Conservation (phyloP, 2,797 vertebrate species). For the Danio jaintianensis region DNA sequence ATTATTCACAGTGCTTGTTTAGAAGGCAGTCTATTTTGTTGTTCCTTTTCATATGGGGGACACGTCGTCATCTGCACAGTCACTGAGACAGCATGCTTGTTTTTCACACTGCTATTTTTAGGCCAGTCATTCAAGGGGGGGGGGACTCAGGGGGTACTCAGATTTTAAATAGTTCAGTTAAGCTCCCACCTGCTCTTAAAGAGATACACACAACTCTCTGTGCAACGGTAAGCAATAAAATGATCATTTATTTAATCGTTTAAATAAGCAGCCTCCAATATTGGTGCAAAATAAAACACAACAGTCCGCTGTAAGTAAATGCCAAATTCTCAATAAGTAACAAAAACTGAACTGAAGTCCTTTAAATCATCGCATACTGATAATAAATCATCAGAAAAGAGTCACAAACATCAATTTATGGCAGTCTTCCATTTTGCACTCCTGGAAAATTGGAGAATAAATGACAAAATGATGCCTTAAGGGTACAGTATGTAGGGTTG, state of each 20-base stretch:
- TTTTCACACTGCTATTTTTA: conserved; percentile 79
- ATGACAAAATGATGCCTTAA: conserved; percentile 6
- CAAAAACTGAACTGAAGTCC: neutral
- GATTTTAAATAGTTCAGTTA: conserved; percentile 71
- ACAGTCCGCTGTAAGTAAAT: conserved; percentile 16
- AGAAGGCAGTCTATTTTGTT: conserved; percentile 51
- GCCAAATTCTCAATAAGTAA: conserved; percentile 3
- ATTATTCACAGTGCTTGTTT: conserved; percentile 67
- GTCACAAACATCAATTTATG: conserved; percentile 4
- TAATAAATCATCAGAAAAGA: neutral
- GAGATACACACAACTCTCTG: conserved; percentile 41
- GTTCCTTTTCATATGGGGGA: conserved; percentile 64
- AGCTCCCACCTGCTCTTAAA: conserved; percentile 77
- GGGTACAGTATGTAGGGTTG: no score
- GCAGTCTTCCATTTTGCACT: conserved; percentile 4
- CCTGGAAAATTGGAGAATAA: conserved; percentile 9
- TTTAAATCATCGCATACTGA: neutral
- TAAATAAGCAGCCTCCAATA: neutral
- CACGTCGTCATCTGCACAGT: conserved; percentile 69
- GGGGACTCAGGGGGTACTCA: conserved; percentile 67
- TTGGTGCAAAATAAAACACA: neutral
- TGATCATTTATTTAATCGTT: conserved; percentile 42
- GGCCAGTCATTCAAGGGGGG: conserved; percentile 62
- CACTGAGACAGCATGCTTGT: conserved; percentile 69
- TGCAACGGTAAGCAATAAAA: conserved; percentile 14